Base-by-base conservation (phyloP, 1,140 invertebrate species). In the Magallana angulata region DNA sequence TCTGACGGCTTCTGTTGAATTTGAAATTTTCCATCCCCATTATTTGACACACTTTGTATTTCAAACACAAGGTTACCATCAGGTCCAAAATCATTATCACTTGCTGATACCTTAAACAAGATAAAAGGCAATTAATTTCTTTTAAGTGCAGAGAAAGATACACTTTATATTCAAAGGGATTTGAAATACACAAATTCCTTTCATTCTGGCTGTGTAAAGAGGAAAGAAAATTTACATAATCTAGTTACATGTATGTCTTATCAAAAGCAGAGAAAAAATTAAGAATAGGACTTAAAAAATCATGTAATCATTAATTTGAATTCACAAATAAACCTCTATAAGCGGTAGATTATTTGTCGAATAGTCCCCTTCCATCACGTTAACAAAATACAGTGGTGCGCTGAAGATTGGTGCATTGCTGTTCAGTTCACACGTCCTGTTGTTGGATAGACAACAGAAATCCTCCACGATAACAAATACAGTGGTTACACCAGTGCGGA, bases 1-100 rank as follows among this genome's bases (percentile, higher is more conserved):
- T 84, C n/a, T 18, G 11, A 30, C 60, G 76, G 7, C n/a, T 24
- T 84, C 48, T 48, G 58, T 16, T 36, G 7, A 24, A 86, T 85
- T 4, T 56, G n/a, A 82, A 92, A 92, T 71, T 88, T 90, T 11
- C 59, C 58, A 16, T 6, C 71, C 14, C 91, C 90, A 68, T 85
- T 84, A 84, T 90, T 90, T 48, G 86, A 86, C 14, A 91, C 90
- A 85, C 24, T 76, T 16, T 82, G 59, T 36, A 93, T 91, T 7
- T 71, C 24, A 84, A 92, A 93, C 2, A 83, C 88, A 8, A 93
- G 83, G 9, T 71, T 11, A 11, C 91, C 89, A 68, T 87, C 88
- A 18, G 48, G 68, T 12, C 89, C 91, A 8, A 56, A 88, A 84
- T 93, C 92, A 9, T 12, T 86, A 89, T 93, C 92, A 81, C 71